These are phyloP conservation scores for Hypena proboscidalis DNA, from an alignment of 2,888 invertebrate species.

Conservation along the genomic window DNA sequence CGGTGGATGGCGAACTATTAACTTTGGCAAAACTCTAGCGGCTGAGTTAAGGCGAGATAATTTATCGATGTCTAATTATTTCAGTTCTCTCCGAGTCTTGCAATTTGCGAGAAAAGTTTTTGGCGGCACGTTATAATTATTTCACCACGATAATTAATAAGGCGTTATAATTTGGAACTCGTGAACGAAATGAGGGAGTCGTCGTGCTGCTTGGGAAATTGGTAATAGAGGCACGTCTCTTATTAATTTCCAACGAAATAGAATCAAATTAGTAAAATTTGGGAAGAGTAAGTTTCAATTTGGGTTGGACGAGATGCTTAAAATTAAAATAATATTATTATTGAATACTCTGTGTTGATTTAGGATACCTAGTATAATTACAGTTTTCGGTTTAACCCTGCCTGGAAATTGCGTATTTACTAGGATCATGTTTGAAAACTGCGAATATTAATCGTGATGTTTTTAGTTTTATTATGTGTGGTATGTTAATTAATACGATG, in stretches of 20 bases:
- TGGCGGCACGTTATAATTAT: constrained; percentile 49
- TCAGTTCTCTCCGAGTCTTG: constrained; percentile 45
- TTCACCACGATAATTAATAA: constrained; percentile 67
- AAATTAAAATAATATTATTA: no score
- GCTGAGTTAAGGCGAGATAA: constrained; percentile 38
- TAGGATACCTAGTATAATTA: no score
- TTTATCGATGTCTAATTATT: constrained; percentile 52
- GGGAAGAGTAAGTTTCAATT: constrained; percentile 45
- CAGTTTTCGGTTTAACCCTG: no score
- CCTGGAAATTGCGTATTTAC: no score
- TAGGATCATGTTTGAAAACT: no score
- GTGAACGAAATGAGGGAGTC: constrained; percentile 53
- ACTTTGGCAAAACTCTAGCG: constrained; percentile 41
- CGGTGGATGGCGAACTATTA: constrained; percentile 46
- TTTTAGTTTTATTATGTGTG: no score
- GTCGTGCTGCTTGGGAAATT: constrained; percentile 49
- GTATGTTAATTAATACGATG: no score
- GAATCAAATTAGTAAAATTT: constrained; percentile 64
- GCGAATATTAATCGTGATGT: no score
- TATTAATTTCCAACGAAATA: constrained; percentile 67
- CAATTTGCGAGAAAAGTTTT: constrained; percentile 45
- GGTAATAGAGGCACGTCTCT: constrained; percentile 57
- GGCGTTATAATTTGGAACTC: constrained; percentile 61
- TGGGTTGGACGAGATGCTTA: constrained; percentile 9
- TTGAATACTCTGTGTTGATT: no score